Evolutionary conservation across 2,888 invertebrate genomes (phyloP).

Genomic region (Nymphalis polychloros): DNA sequence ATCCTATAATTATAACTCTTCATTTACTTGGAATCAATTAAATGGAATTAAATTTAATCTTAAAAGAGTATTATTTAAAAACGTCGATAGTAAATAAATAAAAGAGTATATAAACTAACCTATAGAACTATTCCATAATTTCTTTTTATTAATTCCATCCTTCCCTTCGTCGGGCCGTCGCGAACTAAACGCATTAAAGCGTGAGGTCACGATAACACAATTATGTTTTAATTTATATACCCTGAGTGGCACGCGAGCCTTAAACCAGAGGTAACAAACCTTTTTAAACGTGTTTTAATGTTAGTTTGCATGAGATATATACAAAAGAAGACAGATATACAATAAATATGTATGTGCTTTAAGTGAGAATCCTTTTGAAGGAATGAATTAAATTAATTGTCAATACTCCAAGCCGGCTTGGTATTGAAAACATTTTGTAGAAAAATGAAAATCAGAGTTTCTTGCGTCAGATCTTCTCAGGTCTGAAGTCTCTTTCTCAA

Average conservation of each 20-base stretch:
- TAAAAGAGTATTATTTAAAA: too few species aligned
- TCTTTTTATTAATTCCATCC: conserved; percentile 49
- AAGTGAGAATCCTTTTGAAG: not conserved
- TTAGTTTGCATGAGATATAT: not conserved
- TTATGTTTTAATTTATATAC: conserved; percentile 81
- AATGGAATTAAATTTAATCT: too few species aligned
- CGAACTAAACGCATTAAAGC: conserved; percentile 68
- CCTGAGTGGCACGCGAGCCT: conserved; percentile 70
- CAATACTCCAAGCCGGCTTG: too few species aligned
- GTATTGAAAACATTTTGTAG: too few species aligned
- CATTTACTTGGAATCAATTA: too few species aligned
- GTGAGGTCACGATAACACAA: conserved; percentile 80
- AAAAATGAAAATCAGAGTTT: too few species aligned
- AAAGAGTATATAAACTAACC: not conserved
- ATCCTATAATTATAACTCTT: too few species aligned
- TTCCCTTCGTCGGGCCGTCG: conserved; percentile 55
- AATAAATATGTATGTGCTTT: not conserved
- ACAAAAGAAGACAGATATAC: not conserved
- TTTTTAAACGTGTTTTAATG: not conserved
- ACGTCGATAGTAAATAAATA: not conserved
- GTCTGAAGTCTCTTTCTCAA: too few species aligned
- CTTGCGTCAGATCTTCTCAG: too few species aligned
- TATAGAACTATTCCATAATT: conserved; percentile 25
- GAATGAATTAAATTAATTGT: too few species aligned
- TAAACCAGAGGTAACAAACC: conserved; percentile 14